Percentiles rank a stretch among this genome's conserved stretches.
Evolutionary conservation across 2,113 vertebrate species (phyloP).

Genomic region (Irena cyanogastra): DNA sequence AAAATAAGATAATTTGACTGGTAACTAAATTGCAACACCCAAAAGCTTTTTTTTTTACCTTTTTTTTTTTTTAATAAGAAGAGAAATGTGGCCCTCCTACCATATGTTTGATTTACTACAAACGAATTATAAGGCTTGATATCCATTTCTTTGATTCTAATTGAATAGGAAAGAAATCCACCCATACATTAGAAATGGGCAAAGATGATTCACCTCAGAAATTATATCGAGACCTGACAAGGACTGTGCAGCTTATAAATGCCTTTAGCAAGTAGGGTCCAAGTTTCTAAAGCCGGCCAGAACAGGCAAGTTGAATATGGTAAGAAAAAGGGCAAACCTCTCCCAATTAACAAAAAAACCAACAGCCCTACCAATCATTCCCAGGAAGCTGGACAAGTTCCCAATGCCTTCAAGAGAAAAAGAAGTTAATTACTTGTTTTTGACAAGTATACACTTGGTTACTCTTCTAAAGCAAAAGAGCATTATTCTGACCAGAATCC

Average conservation of each 20-base stretch:
- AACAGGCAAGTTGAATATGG: neutral
- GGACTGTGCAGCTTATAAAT: neutral
- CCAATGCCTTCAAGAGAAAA: neutral
- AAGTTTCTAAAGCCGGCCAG: conserved; percentile 8
- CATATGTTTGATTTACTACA: neutral
- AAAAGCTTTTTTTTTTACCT: fast-evolving
- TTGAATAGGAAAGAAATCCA: neutral
- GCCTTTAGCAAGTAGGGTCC: neutral
- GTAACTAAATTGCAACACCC: neutral
- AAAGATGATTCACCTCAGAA: neutral
- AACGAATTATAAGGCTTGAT: neutral
- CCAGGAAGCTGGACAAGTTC: neutral
- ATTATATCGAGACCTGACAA: neutral
- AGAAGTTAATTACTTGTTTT: conserved; percentile 18
- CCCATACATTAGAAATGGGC: neutral
- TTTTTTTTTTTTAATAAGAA: neutral
- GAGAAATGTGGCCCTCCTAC: neutral
- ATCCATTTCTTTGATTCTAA: neutral
- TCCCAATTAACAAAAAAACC: neutral
- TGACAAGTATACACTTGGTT: neutral
- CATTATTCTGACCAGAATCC: neutral
- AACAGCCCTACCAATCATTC: neutral
- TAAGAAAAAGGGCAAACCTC: neutral
- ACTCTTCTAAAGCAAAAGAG: neutral
- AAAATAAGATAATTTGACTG: neutral